These are phyloP conservation scores for Busseola fusca DNA, from an alignment of 2,888 invertebrate genomes.

Conservation along the genomic window DNA sequence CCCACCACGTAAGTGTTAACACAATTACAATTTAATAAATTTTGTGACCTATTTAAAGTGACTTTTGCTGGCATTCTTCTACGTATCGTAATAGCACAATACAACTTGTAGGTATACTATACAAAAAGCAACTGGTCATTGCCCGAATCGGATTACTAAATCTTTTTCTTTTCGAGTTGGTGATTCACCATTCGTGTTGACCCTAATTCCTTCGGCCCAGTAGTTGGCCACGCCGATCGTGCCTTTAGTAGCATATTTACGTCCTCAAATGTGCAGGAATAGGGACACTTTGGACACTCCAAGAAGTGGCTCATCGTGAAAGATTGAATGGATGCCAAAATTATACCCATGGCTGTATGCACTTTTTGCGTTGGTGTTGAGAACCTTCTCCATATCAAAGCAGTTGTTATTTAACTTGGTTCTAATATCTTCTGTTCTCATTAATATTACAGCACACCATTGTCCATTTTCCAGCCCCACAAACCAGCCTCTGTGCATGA, in stretches of 20 bases:
- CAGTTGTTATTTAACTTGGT: no score
- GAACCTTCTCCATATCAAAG: no score
- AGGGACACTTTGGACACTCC: background rate
- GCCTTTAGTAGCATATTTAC: background rate
- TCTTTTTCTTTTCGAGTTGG: no score
- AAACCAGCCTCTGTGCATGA: constrained; percentile 91
- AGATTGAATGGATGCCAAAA: background rate
- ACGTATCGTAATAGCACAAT: background rate
- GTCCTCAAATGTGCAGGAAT: background rate
- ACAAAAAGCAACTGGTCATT: background rate
- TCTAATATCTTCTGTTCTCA: background rate
- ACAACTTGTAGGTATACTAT: background rate
- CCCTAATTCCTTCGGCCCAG: background rate
- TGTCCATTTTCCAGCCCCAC: constrained; percentile 87
- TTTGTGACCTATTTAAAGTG: background rate
- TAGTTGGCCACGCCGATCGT: no score
- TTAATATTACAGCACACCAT: background rate
- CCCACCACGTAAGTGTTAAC: constrained; percentile 85
- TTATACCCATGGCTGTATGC: background rate
- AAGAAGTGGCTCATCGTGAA: background rate
- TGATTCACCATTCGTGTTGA: no score
- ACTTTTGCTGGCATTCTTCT: background rate
- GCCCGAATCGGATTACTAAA: no score
- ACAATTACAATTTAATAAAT: background rate
- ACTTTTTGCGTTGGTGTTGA: background rate